phyloP scores from a whole-genome alignment of 2,113 vertebrate genomes.

The Prochilodus magdalenae region DNA sequence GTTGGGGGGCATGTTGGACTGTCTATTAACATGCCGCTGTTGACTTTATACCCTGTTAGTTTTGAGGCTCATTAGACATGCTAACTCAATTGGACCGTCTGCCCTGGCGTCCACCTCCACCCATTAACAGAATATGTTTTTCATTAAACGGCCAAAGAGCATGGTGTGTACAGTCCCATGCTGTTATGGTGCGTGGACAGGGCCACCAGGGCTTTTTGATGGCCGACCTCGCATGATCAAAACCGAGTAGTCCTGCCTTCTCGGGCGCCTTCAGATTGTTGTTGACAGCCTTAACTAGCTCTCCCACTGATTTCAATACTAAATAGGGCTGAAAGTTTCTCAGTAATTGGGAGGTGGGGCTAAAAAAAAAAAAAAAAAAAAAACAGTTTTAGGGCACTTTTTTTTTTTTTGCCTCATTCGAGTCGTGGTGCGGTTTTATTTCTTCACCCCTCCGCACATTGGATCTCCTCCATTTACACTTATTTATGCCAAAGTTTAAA shows the following conservation, averaged over 20 bases:
- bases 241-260: slow-evolving; percentile 40
- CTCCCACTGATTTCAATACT: slow-evolving; percentile 69
- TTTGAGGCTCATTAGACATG: slow-evolving; percentile 16
- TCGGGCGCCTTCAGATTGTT: slow-evolving; percentile 33
- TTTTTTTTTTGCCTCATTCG: background rate
- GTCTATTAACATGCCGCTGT: background rate
- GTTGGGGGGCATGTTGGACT: background rate
- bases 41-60: slow-evolving; percentile 3
- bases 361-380: too few relatives aligned
- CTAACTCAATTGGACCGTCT: slow-evolving; percentile 2
- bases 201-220: slow-evolving; percentile 47
- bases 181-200: background rate
- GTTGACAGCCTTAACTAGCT: slow-evolving; percentile 65
- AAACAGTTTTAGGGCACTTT: slow-evolving; percentile 9
- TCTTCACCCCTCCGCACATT: background rate
- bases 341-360: slow-evolving; percentile 3
- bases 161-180: background rate
- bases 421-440: background rate
- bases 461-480: slow-evolving; percentile 47
- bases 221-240: slow-evolving; percentile 51
- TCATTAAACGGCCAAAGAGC: slow-evolving; percentile 37
- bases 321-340: slow-evolving; percentile 59
- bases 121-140: slow-evolving; percentile 50
- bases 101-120: slow-evolving; percentile 6
- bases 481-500: slow-evolving; percentile 42